A percentile compares a stretch with the other conserved stretches of the same genome.
phyloP scores from a whole-genome alignment of 2,797 vertebrate genomes.

The Nyctalus aviator region DNA sequence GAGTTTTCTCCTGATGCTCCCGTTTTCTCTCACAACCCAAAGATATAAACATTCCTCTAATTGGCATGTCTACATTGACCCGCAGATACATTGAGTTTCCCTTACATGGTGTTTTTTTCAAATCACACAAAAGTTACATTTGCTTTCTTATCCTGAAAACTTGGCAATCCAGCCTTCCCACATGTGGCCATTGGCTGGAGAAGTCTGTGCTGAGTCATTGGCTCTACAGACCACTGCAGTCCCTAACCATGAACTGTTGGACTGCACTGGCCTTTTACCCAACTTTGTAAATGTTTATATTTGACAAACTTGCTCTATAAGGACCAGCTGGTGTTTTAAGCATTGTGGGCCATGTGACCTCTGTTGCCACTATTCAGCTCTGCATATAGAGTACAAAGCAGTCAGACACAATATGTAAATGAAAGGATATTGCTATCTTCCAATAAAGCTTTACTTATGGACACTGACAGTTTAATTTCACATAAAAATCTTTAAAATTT shows the following conservation, averaged over 20 bases:
- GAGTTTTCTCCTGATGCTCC: background rate
- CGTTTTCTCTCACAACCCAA: no score
- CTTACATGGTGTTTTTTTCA: rapidly evolving
- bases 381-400: rapidly evolving
- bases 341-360: rapidly evolving
- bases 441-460: no score
- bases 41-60: no score
- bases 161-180: rapidly evolving
- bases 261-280: rapidly evolving
- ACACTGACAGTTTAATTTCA: no score
- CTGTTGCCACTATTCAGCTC: rapidly evolving
- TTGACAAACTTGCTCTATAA: background rate
- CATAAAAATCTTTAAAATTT: background rate
- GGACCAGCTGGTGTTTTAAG: rapidly evolving
- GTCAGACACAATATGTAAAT: rapidly evolving
- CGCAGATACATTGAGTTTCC: background rate
- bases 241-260: rapidly evolving
- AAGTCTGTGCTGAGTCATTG: rapidly evolving
- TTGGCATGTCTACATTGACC: background rate
- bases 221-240: rapidly evolving
- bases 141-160: background rate
- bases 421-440: rapidly evolving
- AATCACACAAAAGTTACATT: background rate
- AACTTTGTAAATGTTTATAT: background rate
- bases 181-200: rapidly evolving